phyloP scores from a whole-genome alignment of 2,888 invertebrate genomes.

The Drosophila gaucha region DNA sequence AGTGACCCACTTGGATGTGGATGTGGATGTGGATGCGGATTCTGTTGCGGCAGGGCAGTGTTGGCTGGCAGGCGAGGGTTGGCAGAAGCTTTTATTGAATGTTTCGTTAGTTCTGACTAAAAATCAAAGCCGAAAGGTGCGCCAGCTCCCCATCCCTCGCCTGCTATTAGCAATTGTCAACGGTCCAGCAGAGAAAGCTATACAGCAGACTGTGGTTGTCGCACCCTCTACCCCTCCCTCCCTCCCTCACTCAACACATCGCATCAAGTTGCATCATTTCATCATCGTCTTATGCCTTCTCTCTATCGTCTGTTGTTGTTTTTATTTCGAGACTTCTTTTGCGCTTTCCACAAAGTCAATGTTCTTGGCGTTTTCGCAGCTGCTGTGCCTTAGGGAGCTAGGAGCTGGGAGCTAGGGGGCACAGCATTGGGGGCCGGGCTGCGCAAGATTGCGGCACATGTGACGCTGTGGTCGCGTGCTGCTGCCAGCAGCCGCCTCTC shows the following conservation, averaged over 20 bases:
- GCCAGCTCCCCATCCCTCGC: conserved; percentile 1
- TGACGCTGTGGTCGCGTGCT: conserved; percentile 79
- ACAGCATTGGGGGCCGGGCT: conserved; percentile 10
- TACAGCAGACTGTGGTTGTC: conserved; percentile 58
- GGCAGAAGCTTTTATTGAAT: conserved; percentile 55
- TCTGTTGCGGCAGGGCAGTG: conserved; percentile 68
- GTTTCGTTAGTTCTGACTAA: conserved; percentile 25
- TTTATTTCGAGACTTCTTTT: conserved; percentile 56
- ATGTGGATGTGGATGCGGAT: background rate
- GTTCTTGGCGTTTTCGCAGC: conserved; percentile 78
- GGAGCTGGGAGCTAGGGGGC: too few species aligned
- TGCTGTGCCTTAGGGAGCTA: conserved; percentile 44
- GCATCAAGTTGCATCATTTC: conserved; percentile 51
- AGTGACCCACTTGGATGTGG: conserved; percentile 77
- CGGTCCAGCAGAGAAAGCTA: conserved; percentile 42
- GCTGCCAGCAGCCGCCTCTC: conserved; percentile 37
- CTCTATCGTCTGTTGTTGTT: conserved; percentile 34
- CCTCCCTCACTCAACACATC: background rate
- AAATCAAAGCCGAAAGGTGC: conserved; percentile 51
- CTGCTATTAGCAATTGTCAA: conserved; percentile 36
- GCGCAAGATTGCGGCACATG: conserved; percentile 74
- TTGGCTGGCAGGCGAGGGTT: conserved; percentile 51
- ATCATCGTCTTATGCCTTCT: conserved; percentile 42
- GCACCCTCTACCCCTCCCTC: background rate
- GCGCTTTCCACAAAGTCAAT: conserved; percentile 74